These are phyloP conservation scores for Xyrichtys novacula DNA, from an alignment of 2,797 vertebrate genomes.

Conservation along the genomic window DNA sequence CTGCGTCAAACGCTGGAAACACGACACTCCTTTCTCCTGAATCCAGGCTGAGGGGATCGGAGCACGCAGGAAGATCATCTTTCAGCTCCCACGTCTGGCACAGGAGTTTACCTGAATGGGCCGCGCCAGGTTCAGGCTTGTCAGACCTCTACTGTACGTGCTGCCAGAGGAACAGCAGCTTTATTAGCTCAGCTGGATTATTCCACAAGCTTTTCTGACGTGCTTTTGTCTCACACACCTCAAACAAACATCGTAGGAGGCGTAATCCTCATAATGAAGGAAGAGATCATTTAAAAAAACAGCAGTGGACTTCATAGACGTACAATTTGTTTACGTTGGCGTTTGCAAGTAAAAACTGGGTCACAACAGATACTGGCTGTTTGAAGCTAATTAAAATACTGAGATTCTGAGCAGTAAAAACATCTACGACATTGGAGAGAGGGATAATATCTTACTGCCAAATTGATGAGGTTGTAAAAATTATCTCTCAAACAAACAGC, in stretches of 20 bases:
- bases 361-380: neutral
- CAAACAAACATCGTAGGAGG: conserved; percentile 1
- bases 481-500: too few relatives aligned
- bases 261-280: conserved; percentile 1
- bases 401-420: neutral
- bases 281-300: neutral
- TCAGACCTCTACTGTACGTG: conserved; percentile 7
- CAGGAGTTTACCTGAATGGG: conserved; percentile 42
- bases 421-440: too few relatives aligned
- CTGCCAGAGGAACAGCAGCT: conserved; percentile 8
- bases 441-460: too few relatives aligned
- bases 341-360: neutral
- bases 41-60: conserved; percentile 37
- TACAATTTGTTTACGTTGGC: neutral
- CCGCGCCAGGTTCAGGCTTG: conserved; percentile 35
- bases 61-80: conserved; percentile 51
- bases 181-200: conserved; percentile 11
- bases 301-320: neutral
- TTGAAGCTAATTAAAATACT: neutral
- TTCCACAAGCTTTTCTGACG: conserved; percentile 25
- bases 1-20: conserved; percentile 63
- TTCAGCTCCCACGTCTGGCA: conserved; percentile 60
- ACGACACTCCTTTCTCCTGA: conserved; percentile 47
- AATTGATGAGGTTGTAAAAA: too few relatives aligned
- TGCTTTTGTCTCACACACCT: neutral